phyloP scores from a whole-genome alignment of 2,888 invertebrate species.

The Melinaea menophilus region DNA sequence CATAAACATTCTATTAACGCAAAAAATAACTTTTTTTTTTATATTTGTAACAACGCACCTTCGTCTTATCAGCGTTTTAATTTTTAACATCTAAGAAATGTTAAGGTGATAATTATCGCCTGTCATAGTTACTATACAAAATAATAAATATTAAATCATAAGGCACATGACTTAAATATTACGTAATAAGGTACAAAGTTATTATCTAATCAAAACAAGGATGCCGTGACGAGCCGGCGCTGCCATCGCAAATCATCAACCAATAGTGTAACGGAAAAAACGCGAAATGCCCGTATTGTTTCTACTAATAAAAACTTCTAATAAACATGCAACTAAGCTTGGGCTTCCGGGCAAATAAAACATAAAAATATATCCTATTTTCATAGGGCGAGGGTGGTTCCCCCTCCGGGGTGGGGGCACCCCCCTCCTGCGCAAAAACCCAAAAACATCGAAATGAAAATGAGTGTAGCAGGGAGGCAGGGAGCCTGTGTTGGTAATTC shows the following conservation, averaged over 20 bases:
- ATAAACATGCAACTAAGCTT: constrained; percentile 78
- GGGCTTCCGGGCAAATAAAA: constrained; percentile 77
- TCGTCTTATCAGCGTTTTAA: no score
- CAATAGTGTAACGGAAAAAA: constrained; percentile 35
- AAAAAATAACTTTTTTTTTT: no score
- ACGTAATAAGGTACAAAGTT: constrained; percentile 9
- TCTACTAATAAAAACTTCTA: constrained; percentile 78
- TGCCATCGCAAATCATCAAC: constrained; percentile 63
- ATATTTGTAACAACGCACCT: no score
- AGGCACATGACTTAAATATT: no score
- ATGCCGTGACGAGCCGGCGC: constrained; percentile 61
- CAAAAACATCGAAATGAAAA: constrained; percentile 79
- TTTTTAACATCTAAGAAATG: no score
- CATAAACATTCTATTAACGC: no score
- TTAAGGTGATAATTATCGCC: no score
- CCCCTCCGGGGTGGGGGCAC: constrained; percentile 39
- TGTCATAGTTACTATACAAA: no score
- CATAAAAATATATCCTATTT: constrained; percentile 79
- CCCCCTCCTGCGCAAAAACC: constrained; percentile 77
- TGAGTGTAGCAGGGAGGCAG: constrained; percentile 72
- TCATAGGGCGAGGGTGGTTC: constrained; percentile 71
- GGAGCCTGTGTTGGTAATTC: constrained; percentile 75
- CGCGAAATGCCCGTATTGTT: constrained; percentile 60
- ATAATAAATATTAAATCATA: no score
- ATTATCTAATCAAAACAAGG: constrained; percentile 48